phyloP scores from a whole-genome alignment of 2,888 invertebrate genomes.

The Linnaemya tessellans region DNA sequence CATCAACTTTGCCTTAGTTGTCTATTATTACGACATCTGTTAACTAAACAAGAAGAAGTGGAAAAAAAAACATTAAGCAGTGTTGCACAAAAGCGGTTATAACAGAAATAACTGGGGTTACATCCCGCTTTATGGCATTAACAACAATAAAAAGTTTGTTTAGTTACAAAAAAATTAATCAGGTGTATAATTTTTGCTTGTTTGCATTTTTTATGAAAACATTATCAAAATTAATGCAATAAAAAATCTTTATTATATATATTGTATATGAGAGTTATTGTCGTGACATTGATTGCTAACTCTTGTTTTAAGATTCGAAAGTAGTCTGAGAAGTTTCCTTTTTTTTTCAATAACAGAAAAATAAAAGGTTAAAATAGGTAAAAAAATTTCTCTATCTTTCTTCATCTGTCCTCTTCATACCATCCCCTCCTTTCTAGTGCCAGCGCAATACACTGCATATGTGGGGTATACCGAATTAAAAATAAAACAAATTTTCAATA shows the following conservation, averaged over 20 bases:
- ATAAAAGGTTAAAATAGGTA: too few species aligned
- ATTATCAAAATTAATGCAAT: slow-evolving; percentile 37
- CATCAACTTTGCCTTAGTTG: slow-evolving; percentile 18
- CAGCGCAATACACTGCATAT: too few species aligned
- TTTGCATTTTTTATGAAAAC: neutral
- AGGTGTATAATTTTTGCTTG: slow-evolving; percentile 45
- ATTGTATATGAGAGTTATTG: slow-evolving; percentile 27
- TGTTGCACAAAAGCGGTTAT: too few species aligned
- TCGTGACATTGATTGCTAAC: slow-evolving; percentile 42
- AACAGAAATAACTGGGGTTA: too few species aligned
- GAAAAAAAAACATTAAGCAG: too few species aligned
- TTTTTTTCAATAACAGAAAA: too few species aligned
- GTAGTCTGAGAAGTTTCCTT: neutral
- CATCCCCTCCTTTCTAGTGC: too few species aligned
- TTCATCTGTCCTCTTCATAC: too few species aligned
- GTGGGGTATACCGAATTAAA: too few species aligned
- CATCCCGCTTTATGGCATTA: neutral
- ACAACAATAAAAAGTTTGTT: neutral
- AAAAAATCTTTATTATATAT: slow-evolving; percentile 41
- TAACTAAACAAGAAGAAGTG: too few species aligned
- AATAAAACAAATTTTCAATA: too few species aligned
- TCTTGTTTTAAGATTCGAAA: neutral
- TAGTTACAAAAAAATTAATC: slow-evolving; percentile 29
- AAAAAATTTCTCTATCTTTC: too few species aligned
- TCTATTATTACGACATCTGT: slow-evolving; percentile 48